Evolutionary conservation across 2,113 vertebrate species (phyloP).

Genomic region (Oryzias woworae): DNA sequence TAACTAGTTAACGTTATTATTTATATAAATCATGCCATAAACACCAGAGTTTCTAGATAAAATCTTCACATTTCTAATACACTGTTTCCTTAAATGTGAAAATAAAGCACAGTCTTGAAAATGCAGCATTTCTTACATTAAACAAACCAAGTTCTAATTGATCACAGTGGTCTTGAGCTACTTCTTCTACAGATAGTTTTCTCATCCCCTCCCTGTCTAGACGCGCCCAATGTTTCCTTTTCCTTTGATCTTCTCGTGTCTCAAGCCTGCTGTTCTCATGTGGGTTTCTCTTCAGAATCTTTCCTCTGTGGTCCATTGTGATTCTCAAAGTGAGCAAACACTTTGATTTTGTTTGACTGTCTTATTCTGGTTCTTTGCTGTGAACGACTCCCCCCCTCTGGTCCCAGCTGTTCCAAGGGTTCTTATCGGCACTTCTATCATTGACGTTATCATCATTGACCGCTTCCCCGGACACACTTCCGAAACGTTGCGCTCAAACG

Average conservation of each 20-base stretch:
- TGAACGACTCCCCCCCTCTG: not conserved
- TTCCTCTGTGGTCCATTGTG: constrained; percentile 6
- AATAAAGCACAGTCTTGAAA: constrained; percentile 2
- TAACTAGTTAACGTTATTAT: not conserved
- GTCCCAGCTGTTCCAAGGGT: constrained; percentile 9
- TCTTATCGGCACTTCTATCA: constrained; percentile 22
- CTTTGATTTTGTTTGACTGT: constrained; percentile 18
- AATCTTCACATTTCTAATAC: not conserved
- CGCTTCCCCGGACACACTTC: constrained; percentile 9
- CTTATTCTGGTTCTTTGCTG: constrained; percentile 4
- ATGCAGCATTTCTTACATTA: not conserved
- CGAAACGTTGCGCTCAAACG: constrained; percentile 19
- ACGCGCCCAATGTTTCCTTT: constrained; percentile 13
- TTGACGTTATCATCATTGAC: constrained; percentile 7
- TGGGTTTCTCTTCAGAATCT: constrained; percentile 17
- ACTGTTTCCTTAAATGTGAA: not conserved
- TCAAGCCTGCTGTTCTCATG: constrained; percentile 9
- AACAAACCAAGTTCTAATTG: not conserved
- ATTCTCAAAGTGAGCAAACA: constrained; percentile 3
- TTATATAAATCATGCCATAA: not conserved
- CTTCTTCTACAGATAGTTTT: not conserved
- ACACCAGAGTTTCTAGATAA: constrained; percentile 1
- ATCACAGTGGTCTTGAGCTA: not conserved
- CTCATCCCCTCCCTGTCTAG: not conserved
- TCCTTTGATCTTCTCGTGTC: constrained; percentile 25